Base-by-base conservation (phyloP, 1,140 invertebrate genomes). In the Calephelis nemesis region DNA sequence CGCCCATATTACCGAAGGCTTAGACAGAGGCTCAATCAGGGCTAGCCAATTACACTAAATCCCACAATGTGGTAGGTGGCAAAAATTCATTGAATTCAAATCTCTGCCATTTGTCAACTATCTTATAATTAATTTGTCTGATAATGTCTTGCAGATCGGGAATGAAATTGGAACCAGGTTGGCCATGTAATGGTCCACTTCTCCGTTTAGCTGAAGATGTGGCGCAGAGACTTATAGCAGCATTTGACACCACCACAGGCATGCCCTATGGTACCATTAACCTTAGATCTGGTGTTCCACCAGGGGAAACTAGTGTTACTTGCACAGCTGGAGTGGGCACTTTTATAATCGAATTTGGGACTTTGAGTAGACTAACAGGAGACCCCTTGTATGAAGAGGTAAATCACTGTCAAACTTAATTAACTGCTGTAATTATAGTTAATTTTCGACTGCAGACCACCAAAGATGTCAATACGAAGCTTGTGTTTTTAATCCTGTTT, bases 181-280 rank as follows among this genome's bases (percentile, higher is more conserved):
- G 98, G 98, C 99, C 99, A 5, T 99, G 99, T 85, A 96, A 97
- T 89, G 99, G 99, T 0, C 98, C 98, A 3, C 87, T 99, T 0
- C 89, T 99, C 3, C 92, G 96, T 30, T 90, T 99, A 68, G 99
- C 99, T 1, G 98, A 99, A 92, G 96, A 98, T 92, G 97, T 99
- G 50, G 98, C 97, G 6, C 93, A 97, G 73, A 94, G 97, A 83
- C 87, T 99, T 5, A 93, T 99, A 58, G 96, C 97, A 15, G 97
- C 97, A 5, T 98, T 98, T 91, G 96, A 98, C 79, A 97, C 97
- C 0, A 95, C 94, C 11, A 97, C 97, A 30, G 98, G 98, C 1
- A 99, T 99, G 98, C 99, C 99, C 0, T 99, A 99, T 93, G 99
- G 99, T 13, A 99, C 99, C 9, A 98, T 98, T 0, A 99, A 99